phyloP scores from a whole-genome alignment of 2,113 vertebrate species.

The Oreochromis tanganicae region DNA sequence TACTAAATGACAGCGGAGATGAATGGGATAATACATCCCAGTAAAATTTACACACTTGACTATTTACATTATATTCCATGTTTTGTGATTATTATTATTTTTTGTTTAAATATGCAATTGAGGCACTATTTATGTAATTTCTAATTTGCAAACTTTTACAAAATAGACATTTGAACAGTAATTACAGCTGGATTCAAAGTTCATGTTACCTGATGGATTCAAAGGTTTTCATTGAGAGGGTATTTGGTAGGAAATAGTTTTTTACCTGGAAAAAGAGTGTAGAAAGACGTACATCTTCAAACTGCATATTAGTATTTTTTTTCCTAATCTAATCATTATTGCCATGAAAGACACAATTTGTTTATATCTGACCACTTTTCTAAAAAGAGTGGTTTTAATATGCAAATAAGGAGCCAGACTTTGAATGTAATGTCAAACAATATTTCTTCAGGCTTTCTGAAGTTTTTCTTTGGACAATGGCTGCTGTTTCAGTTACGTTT shows the following conservation, averaged over 20 bases:
- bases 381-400: neutral
- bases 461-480: neutral
- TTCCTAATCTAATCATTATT: neutral
- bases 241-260: neutral
- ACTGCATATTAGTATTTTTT: neutral
- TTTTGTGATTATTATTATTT: neutral
- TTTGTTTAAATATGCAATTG: neutral
- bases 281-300: neutral
- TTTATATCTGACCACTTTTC: neutral
- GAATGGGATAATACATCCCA: neutral
- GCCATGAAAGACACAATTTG: neutral
- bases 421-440: neutral
- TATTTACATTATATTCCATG: neutral
- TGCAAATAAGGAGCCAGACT: neutral
- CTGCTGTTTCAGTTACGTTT: neutral
- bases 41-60: neutral
- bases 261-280: neutral
- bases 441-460: neutral
- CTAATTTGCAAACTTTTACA: neutral
- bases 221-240: neutral
- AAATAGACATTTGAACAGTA: neutral
- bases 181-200: neutral
- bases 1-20: neutral
- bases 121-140: neutral
- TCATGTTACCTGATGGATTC: neutral